Base-by-base conservation (phyloP, 2,888 invertebrate genomes). In the Amphimallon solstitiale region DNA sequence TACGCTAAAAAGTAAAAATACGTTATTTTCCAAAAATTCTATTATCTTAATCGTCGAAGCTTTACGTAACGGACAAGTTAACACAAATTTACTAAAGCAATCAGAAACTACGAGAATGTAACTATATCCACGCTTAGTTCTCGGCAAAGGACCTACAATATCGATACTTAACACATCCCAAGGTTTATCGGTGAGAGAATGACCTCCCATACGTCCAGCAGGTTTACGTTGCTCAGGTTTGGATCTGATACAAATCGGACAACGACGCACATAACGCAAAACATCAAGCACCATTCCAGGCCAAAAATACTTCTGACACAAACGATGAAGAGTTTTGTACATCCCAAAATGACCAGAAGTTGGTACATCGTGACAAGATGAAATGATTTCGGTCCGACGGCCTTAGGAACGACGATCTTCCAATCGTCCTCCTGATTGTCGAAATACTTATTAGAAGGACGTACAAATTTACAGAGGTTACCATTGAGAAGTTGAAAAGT, bases 1-100 rank as follows among this genome's bases (percentile, higher is more conserved):
- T 14, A 74, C 72, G 4, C 74, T 74, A 68, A 73, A 77, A 9
- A 69, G 21, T 10, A 69, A 59, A 38, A 76, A 75, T 0, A 75
- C 70, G 5, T 68, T 14, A 9, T 74, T 68, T 38, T 73, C 72
- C 7, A 76, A 40, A 21, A 54, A 35, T 17, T 63, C 43, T 1
- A 63, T 49, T 2, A 74, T 45, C 5, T 1, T 19, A 0, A 72
- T 67, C 2, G 72, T 71, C n/a, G n/a, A n/a, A n/a, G 75, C 72
- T 6, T 29, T 60, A 12, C 71, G 48, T 7, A 76, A 3, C 0
- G 75, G 71, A 51, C 71, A 71, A 1, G 70, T 63, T 14, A 72
- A 51, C 2, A 67, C 54, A 61, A 68, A 77, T 56, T 74, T 75
- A 38, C 63, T 68, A 38, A 70, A 71, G 38, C 49, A 69, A 45